phyloP scores from a whole-genome alignment of 2,797 vertebrate genomes.

The Perodicticus potto region DNA sequence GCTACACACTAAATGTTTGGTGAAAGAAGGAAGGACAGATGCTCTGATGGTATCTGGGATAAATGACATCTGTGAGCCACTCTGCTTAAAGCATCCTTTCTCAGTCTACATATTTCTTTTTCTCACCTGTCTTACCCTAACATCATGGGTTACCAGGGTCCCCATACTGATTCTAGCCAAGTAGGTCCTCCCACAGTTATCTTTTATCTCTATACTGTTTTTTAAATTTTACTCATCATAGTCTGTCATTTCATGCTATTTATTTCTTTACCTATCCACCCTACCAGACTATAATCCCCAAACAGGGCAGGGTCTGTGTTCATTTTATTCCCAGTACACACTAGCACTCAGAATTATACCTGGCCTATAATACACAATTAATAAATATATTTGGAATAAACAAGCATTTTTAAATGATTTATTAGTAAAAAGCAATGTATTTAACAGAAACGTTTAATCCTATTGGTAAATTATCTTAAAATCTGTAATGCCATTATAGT shows the following conservation, averaged over 20 bases:
- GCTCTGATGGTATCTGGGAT: not conserved
- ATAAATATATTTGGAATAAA: not conserved
- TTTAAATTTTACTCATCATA: not conserved
- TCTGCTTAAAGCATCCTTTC: not conserved
- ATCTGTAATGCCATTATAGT: not conserved
- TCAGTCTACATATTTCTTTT: not conserved
- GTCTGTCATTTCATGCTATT: not conserved
- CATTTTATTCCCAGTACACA: not conserved
- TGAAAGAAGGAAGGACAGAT: not conserved
- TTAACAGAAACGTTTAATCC: not conserved
- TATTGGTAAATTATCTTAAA: not conserved
- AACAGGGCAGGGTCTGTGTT: not conserved
- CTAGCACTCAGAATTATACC: not conserved
- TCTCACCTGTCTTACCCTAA: not conserved
- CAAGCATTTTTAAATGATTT: not conserved
- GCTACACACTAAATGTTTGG: not conserved
- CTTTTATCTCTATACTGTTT: not conserved
- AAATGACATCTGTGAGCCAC: not conserved
- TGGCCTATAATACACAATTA: not conserved
- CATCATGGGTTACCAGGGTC: not conserved
- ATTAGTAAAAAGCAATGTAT: not conserved
- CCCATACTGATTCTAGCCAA: not conserved
- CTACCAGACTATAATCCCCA: not conserved
- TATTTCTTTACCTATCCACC: not conserved
- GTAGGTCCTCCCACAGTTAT: not conserved